Conservation (phyloP, 2,113 vertebrate genomes). For the Psilopogon haemacephalus region DNA sequence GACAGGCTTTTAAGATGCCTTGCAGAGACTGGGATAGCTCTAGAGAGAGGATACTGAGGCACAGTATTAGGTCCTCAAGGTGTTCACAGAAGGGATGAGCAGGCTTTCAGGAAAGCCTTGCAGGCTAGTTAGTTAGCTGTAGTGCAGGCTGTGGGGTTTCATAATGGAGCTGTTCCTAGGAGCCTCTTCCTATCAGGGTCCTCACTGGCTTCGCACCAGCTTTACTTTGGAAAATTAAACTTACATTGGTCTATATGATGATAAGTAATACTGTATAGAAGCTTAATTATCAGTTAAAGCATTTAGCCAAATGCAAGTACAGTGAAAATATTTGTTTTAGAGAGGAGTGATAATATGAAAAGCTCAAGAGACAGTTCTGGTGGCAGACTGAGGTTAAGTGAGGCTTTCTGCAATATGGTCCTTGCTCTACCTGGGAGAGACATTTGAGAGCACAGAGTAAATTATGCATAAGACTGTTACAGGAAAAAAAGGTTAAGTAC, state of each 20-base stretch:
- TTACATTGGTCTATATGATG: neutral
- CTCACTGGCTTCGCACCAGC: neutral
- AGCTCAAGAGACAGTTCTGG: neutral
- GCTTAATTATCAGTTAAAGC: neutral
- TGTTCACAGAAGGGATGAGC: neutral
- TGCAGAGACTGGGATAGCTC: neutral
- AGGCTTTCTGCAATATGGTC: neutral
- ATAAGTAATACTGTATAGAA: neutral
- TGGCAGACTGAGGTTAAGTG: neutral
- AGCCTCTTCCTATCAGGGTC: neutral
- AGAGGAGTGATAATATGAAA: neutral
- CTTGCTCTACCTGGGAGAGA: neutral
- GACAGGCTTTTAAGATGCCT: neutral
- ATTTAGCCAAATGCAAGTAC: neutral
- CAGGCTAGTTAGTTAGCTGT: neutral
- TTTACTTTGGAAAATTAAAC: neutral
- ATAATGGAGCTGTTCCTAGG: neutral
- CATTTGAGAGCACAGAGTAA: neutral
- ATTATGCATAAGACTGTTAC: neutral
- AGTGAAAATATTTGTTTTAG: neutral
- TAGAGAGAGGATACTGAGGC: neutral
- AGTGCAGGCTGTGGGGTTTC: neutral
- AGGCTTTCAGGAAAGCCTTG: neutral
- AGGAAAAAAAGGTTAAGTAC: neutral
- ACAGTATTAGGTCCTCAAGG: neutral